Percentiles rank a stretch among this genome's conserved stretches.
phyloP scores from a whole-genome alignment of 2,113 vertebrate species.

The Morone chrysops region DNA sequence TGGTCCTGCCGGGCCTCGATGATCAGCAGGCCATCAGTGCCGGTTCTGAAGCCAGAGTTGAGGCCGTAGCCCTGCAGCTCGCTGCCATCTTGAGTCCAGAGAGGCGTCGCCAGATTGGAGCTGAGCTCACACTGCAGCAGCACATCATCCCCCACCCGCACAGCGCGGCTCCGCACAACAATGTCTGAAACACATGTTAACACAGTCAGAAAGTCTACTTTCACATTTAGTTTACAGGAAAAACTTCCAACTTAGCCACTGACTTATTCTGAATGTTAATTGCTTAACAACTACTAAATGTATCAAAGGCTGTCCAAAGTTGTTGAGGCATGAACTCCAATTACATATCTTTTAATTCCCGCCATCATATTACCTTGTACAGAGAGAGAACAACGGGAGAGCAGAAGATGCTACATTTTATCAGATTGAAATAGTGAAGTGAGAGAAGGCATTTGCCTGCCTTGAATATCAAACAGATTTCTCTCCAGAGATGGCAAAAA shows the following conservation, averaged over 20 bases:
- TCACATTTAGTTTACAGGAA: neutral
- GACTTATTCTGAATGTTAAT: conserved; percentile 14
- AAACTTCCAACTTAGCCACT: neutral
- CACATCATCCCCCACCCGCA: conserved; percentile 90
- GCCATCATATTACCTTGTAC: conserved; percentile 19
- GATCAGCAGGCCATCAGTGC: conserved; percentile 92
- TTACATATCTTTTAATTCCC: conserved; percentile 32
- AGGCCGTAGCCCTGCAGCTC: conserved; percentile 77
- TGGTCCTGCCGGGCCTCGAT: conserved; percentile 86
- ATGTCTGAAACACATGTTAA: conserved; percentile 52
- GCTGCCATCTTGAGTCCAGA: conserved; percentile 88
- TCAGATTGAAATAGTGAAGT: conserved; percentile 61
- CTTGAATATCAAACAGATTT: conserved; percentile 78
- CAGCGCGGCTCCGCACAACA: conserved; percentile 84
- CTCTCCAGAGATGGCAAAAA: conserved; percentile 71
- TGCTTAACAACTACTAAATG: conserved; percentile 4
- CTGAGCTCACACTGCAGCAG: conserved; percentile 94
- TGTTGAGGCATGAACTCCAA: conserved; percentile 31
- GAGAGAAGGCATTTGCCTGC: conserved; percentile 64
- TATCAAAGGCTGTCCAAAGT: conserved; percentile 19
- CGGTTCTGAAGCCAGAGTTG: conserved; percentile 85
- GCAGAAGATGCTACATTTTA: conserved; percentile 54
- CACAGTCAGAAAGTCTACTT: neutral
- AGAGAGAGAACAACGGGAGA: conserved; percentile 17
- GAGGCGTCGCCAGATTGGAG: conserved; percentile 91